Conservation (phyloP, 2,797 vertebrate species). For the Bryconaethiops microstoma region DNA sequence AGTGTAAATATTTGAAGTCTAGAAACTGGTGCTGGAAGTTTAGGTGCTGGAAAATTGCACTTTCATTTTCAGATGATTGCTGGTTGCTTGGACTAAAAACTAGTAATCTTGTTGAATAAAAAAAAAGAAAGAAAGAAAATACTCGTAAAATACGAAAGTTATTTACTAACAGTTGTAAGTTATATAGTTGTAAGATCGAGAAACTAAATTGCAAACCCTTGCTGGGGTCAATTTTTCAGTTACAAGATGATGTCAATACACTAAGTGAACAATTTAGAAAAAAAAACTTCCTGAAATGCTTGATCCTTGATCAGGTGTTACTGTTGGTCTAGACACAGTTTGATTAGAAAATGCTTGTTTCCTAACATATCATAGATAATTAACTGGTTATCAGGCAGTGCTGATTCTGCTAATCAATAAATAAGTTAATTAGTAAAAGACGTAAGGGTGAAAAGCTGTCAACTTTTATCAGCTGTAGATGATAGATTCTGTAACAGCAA, state of each 20-base stretch:
- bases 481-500: background rate
- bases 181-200: no score
- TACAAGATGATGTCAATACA: background rate
- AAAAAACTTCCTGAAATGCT: background rate
- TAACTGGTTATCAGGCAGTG: background rate
- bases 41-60: no score
- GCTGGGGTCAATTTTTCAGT: no score
- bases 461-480: conserved; percentile 5
- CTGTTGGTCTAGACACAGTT: background rate
- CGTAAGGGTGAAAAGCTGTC: background rate
- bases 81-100: no score
- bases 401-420: background rate
- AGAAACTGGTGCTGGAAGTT: no score
- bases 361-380: background rate
- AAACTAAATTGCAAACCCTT: no score
- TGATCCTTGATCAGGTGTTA: background rate
- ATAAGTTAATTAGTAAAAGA: background rate
- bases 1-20: no score
- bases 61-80: no score
- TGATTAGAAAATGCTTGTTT: background rate
- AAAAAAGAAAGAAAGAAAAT: no score
- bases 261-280: background rate
- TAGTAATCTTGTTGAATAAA: no score
- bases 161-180: no score
- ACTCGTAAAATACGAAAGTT: no score